Conservation (phyloP, 2,797 vertebrate genomes). For the Sebastiscus albofasciatus region DNA sequence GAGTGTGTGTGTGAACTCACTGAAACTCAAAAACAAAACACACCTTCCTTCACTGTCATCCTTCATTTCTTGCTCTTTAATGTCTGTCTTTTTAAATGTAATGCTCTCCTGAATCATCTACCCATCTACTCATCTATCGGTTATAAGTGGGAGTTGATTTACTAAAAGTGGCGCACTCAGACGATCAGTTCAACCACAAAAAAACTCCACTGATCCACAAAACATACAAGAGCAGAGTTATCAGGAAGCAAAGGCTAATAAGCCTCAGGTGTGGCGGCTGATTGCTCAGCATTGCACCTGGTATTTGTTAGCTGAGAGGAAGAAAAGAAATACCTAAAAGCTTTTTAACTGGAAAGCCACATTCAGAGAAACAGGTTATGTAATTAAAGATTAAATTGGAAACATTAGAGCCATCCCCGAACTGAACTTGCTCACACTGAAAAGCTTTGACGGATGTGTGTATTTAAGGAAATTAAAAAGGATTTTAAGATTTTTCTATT, state of each 20-base stretch:
- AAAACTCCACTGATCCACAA: background rate
- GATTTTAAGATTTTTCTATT: background rate
- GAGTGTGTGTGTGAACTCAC: background rate
- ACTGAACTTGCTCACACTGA: background rate
- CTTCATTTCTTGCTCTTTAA: background rate
- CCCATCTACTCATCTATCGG: slow-evolving; percentile 4
- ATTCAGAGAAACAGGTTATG: background rate
- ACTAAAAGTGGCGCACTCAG: slow-evolving; percentile 7
- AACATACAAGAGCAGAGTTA: background rate
- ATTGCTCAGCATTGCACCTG: slow-evolving; percentile 12
- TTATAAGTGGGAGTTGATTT: slow-evolving; percentile 12
- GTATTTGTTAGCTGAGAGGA: background rate
- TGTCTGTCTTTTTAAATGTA: background rate
- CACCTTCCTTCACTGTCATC: background rate
- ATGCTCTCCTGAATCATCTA: background rate
- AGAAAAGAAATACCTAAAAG: background rate
- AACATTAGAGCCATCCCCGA: background rate
- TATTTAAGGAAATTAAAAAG: background rate
- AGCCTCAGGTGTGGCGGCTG: slow-evolving; percentile 3
- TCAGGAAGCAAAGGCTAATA: slow-evolving; percentile 17
- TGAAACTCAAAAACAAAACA: background rate
- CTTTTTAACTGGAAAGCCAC: slow-evolving; percentile 13
- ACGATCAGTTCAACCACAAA: background rate
- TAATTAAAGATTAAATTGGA: slow-evolving; percentile 16
- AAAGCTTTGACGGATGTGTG: background rate